phyloP scores from a whole-genome alignment of 2,797 vertebrate genomes.

The Spondyliosoma cantharus region DNA sequence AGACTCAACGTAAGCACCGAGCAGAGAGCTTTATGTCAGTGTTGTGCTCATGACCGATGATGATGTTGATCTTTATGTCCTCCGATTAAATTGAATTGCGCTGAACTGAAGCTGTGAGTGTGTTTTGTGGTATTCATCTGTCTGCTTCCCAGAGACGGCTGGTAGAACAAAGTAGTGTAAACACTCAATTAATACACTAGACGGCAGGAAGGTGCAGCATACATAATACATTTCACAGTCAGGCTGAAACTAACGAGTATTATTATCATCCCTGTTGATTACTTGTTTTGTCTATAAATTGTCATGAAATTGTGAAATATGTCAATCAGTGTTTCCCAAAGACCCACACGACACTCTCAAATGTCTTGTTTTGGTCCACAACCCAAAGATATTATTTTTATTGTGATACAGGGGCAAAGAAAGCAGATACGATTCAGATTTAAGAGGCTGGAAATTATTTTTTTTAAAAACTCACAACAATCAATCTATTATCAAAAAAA shows the following conservation, averaged over 20 bases:
- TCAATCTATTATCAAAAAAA: too few relatives aligned
- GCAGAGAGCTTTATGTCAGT: background rate
- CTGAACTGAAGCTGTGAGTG: background rate
- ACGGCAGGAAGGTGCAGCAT: background rate
- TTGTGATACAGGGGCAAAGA: too few relatives aligned
- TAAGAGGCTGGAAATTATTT: too few relatives aligned
- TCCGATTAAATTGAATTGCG: background rate
- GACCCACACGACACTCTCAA: too few relatives aligned
- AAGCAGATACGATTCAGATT: too few relatives aligned
- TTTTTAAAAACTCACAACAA: too few relatives aligned
- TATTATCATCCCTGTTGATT: too few relatives aligned
- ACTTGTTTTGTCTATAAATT: background rate
- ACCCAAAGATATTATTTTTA: too few relatives aligned
- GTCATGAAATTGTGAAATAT: background rate
- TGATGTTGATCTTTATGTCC: constrained; percentile 3
- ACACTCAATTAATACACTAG: background rate
- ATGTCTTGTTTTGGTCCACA: too few relatives aligned
- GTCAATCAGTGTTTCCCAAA: too few relatives aligned
- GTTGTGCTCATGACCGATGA: background rate
- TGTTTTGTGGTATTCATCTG: background rate
- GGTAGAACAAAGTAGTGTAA: background rate
- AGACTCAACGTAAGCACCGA: background rate
- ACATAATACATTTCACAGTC: background rate
- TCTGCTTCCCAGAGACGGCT: background rate
- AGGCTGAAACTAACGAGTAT: too few relatives aligned